These are phyloP conservation scores for Coptodon rendalli DNA, from an alignment of 2,113 vertebrate species.

Conservation along the genomic window DNA sequence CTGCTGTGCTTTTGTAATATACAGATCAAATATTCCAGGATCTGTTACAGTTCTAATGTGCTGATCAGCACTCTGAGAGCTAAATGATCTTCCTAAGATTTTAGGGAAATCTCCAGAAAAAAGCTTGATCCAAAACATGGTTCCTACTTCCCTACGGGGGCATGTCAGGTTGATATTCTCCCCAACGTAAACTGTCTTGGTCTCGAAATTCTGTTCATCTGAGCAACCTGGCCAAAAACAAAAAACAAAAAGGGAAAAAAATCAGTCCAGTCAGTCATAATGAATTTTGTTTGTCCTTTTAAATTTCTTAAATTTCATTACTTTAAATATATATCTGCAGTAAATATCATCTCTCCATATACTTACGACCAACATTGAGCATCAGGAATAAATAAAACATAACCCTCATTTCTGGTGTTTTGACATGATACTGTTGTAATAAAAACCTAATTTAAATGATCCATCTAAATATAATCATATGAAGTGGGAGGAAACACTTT, in stretches of 20 bases:
- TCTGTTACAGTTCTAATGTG: neutral
- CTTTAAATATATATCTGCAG: neutral
- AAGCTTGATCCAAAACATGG: slow-evolving; percentile 25
- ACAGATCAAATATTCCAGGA: neutral
- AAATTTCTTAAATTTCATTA: neutral
- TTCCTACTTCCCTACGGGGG: accelerated
- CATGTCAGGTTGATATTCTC: neutral
- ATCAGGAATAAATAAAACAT: neutral
- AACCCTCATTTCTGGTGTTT: neutral
- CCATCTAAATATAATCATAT: neutral
- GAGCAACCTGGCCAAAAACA: neutral
- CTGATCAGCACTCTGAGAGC: accelerated
- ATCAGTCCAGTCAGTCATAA: neutral
- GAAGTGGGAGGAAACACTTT: slow-evolving; percentile 7
- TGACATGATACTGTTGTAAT: neutral
- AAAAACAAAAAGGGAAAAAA: neutral
- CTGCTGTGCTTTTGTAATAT: neutral
- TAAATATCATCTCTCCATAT: neutral
- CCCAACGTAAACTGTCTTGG: neutral
- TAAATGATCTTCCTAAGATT: neutral
- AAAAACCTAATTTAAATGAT: neutral
- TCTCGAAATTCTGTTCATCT: neutral
- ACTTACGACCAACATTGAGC: slow-evolving; percentile 15
- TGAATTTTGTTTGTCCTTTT: accelerated
- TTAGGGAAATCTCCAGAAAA: neutral